These are phyloP conservation scores for Caenorhabditis tropicalis DNA, from an alignment of 1,140 invertebrate genomes.

Conservation along the genomic window DNA sequence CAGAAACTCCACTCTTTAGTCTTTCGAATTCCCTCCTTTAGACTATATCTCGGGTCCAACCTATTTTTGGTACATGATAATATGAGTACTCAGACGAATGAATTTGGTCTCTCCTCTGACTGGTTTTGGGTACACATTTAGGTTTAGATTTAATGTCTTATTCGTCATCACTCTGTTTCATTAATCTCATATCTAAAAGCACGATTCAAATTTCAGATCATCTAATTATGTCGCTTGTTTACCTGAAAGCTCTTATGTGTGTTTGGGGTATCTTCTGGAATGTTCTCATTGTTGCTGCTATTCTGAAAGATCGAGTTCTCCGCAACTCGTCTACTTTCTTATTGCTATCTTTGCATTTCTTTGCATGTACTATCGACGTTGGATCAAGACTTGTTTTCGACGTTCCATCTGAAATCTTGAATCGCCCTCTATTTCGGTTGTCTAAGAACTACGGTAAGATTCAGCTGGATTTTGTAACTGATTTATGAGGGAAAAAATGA, in stretches of 20 bases:
- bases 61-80: too few species aligned
- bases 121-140: not conserved
- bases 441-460: conserved; percentile 2
- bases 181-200: not conserved
- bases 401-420: not conserved
- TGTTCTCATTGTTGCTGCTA: not conserved
- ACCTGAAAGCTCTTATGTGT: conserved; percentile 27
- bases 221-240: not conserved
- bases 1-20: too few species aligned
- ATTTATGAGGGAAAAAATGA: too few species aligned
- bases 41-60: too few species aligned
- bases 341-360: not conserved
- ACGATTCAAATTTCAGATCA: not conserved
- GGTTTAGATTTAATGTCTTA: not conserved
- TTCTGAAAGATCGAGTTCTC: not conserved
- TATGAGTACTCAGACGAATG: not conserved
- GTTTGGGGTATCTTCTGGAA: conserved; percentile 29
- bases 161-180: not conserved
- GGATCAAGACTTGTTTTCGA: not conserved
- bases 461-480: too few species aligned
- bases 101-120: not conserved
- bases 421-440: not conserved
- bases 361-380: not conserved
- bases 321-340: not conserved
- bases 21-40: too few species aligned